Base-by-base conservation (phyloP, 2,888 invertebrate genomes). In the Pammene aurita region DNA sequence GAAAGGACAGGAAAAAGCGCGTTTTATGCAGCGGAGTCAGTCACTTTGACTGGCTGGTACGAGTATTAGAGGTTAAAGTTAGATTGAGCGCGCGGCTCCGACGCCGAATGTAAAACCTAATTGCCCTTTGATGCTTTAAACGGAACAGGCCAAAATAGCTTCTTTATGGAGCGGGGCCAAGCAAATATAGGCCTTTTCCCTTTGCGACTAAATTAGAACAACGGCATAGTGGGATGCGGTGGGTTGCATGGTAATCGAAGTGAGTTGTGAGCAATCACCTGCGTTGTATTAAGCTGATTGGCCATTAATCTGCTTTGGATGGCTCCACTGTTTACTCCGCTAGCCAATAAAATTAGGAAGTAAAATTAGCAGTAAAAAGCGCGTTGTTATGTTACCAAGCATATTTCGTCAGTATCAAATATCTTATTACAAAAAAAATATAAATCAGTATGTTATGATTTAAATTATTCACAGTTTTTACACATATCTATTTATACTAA, bases 121-220 rank as follows among this genome's bases (percentile, higher is more conserved):
- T 89, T 88, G 87, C 84, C 84, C 87, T 88, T 87, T 87, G 87
- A 88, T 87, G 88, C 85, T 88, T n/a, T 86, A 88, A 89, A 84
- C 86, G 85, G 84, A 77, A 80, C 84, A 83, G 79, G 79, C 84
- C 82, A 81, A 84, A 87, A 89, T 86, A 88, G 82, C 83, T 79
- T 76, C 78, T 78, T 74, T 78, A 77, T 75, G 72, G 72, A 48
- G 50, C 61, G 58, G 60, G 54, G 48, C 6, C 71, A 52, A 42
- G n/a, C 67, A 60, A 81, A 70, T 79, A 38, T 70, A 57, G 52
- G 75, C 83, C 72, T 74, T 84, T 74, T 65, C 52, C 35, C 67
- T 18, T 66, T 67, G 38, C 16, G 2, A 52, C 66, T 67, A 70
- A 48, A 61, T 13, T 46, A 26, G 52, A 26, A 66, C 65, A 61